Percentiles rank a stretch among this genome's conserved stretches.
Conservation (phyloP, 2,797 vertebrate species). For the Enteromius radiatus region DNA sequence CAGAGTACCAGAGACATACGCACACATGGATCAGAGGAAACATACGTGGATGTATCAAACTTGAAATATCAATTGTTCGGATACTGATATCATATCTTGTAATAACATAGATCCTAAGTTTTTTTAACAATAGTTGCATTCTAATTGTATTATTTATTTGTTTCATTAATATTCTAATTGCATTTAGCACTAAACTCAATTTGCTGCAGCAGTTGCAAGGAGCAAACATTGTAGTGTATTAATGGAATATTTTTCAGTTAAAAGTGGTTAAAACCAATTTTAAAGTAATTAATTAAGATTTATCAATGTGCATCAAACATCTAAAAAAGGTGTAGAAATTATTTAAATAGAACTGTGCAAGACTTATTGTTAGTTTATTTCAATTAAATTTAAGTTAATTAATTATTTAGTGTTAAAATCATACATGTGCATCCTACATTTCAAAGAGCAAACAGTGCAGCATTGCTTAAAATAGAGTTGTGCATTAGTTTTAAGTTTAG, state of each 20-base stretch:
- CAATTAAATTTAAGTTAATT: background rate
- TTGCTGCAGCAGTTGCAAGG: background rate
- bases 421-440: no score
- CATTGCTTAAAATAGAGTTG: background rate
- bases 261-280: background rate
- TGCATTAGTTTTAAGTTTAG: background rate
- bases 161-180: background rate
- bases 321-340: background rate
- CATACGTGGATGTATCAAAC: background rate
- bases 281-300: background rate
- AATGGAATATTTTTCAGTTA: background rate
- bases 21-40: background rate
- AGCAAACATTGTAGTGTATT: background rate
- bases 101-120: background rate
- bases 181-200: background rate
- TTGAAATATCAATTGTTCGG: background rate
- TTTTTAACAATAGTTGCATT: no score
- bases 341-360: background rate
- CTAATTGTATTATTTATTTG: no score
- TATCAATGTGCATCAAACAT: background rate
- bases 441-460: background rate
- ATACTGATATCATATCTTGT: background rate
- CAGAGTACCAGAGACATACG: background rate
- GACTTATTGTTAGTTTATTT: background rate
- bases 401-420: background rate